Evolutionary conservation across 2,888 invertebrate species (phyloP), one percentile per base, ranked within the genome.

Genomic region (Hydraecia micacea): DNA sequence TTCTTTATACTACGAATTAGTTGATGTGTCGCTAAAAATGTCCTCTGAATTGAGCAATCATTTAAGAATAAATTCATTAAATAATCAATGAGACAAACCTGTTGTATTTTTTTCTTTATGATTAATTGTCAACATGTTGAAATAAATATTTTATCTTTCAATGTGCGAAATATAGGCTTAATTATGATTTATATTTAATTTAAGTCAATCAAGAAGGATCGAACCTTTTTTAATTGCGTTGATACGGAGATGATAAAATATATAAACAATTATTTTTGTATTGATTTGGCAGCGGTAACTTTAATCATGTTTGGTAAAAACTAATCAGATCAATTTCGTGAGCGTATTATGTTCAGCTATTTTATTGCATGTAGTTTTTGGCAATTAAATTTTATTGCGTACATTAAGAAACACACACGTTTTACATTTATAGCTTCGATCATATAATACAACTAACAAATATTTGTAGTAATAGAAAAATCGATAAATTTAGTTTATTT

Each of bases 1-100:
- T 74, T 68, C 39, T 74, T 67, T 49, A 52, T 28, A 82, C 84
- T 49, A 60, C 87, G 87, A 82, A 83, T 86, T 80, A 77, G 80
- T 69, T 63, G 78, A 83, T 85, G 63, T 83, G 88, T 73, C 52
- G 36, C 18, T 71, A 58, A 70, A 73, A 66, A 65, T 67, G 66
- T 58, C 13, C 25, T 32, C 9, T 2, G n/a, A 60, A 21, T 42
- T 4, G 36, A 73, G 15, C 5, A 55, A 70, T 60, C n/a, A 70
- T 15, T 28, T 28, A n/a, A n/a, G 0, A 58, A 52, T 58, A 15
- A 39, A 58, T 67, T 67, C 21, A 32, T 15, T 58, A 13, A 46
- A 13, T 46, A 62, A 42, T 82, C 55, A 28, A 55, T 15, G 18
- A 70, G n/a, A 32, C 42, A 73, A 60, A 75, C 15, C 5, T 36